phyloP scores from a whole-genome alignment of 2,888 invertebrate species.

The Drosophila setosimentum region DNA sequence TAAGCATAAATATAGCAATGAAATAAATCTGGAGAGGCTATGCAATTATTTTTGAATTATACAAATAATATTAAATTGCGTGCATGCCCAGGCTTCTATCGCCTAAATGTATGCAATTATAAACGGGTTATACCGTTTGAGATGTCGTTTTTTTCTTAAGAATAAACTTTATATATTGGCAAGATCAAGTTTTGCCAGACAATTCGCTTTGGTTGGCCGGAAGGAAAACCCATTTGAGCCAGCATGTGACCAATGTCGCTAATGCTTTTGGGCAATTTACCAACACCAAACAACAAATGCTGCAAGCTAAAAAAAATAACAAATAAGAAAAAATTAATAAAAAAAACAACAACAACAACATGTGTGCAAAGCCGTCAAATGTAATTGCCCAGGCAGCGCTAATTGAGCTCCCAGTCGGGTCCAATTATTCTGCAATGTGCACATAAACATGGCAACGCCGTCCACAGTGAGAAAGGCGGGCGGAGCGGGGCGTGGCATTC shows the following conservation, averaged over 20 bases:
- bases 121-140: conserved; percentile 10
- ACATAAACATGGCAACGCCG: conserved; percentile 47
- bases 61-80: background rate
- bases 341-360: conserved; percentile 3
- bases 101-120: conserved; percentile 65
- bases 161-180: conserved; percentile 15
- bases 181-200: conserved; percentile 32
- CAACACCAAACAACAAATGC: no score
- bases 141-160: conserved; percentile 10
- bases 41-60: background rate
- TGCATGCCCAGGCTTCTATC: conserved; percentile 15
- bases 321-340: background rate
- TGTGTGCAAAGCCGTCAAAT: conserved; percentile 72
- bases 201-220: conserved; percentile 54
- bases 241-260: conserved; percentile 54
- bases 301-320: background rate
- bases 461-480: conserved; percentile 50
- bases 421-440: conserved; percentile 79
- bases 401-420: conserved; percentile 73
- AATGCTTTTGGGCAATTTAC: conserved; percentile 64
- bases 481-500: conserved; percentile 44
- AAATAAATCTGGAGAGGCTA: background rate
- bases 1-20: background rate
- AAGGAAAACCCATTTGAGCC: conserved; percentile 70
- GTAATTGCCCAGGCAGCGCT: conserved; percentile 72